Conservation (phyloP, 2,888 invertebrate genomes). For the Orthonychiurus folsomi region DNA sequence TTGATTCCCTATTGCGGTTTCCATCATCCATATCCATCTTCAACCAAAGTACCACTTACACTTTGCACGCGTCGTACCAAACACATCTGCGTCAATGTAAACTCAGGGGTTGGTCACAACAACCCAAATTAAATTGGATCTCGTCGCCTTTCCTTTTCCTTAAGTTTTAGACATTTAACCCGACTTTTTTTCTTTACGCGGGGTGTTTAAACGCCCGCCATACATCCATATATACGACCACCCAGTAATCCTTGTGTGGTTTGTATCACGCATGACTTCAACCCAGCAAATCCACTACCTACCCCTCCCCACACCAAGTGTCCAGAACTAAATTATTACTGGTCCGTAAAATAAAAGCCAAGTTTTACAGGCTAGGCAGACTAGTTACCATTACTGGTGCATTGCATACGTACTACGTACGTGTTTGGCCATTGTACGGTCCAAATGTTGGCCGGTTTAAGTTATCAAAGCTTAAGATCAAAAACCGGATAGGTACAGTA, state of each 20-base stretch:
- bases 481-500: constrained; percentile 18
- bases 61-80: too few relatives aligned
- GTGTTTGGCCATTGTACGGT: too few relatives aligned
- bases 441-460: not conserved
- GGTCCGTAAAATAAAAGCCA: constrained; percentile 37
- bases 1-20: too few relatives aligned
- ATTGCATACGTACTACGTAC: too few relatives aligned
- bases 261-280: not conserved
- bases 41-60: too few relatives aligned
- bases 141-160: not conserved
- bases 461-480: constrained; percentile 32
- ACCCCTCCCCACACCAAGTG: constrained; percentile 28
- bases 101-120: too few relatives aligned
- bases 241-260: not conserved
- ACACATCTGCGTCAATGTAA: too few relatives aligned
- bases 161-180: too few relatives aligned
- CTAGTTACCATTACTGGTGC: too few relatives aligned
- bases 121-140: not conserved
- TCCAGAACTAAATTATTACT: constrained; percentile 38
- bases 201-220: too few relatives aligned
- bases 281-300: not conserved
- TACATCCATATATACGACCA: not conserved
- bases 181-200: too few relatives aligned
- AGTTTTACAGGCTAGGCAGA: constrained; percentile 31
- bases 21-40: too few relatives aligned